Base-by-base conservation (phyloP, 2,113 vertebrate genomes). In the Perca fluviatilis region DNA sequence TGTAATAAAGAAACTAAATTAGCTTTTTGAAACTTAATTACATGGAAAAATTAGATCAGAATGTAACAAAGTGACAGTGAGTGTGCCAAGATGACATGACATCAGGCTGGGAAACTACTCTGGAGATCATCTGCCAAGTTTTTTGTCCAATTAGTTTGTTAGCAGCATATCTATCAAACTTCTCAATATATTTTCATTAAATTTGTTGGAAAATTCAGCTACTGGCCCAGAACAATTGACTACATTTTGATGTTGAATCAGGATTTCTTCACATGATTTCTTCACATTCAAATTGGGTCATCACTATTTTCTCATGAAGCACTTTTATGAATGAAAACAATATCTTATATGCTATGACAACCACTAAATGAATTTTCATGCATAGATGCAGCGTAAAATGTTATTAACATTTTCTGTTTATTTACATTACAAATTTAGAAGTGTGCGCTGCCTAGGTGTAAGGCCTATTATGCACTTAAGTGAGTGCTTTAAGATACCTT, bases 31-130 rank as follows among this genome's bases (percentile, higher is more conserved):
- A 25, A 6, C 2, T n/a, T 74, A 15, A 43, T 40, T n/a, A 46
- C 49, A 27, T 9, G 36, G 5, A 58, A 14, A 77, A 2, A 1
- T 18, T 64, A 8, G 27, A 61, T 74, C 23, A 6, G 27, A 75
- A 54, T 27, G 16, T 61, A 80, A 60, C 43, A 21, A 66, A 57
- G 60, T 16, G 27, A 74, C 25, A 49, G 4, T 53, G 19, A 5
- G 1, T 19, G n/a, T 30, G 49, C 40, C 27, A 57, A 36, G 46
- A 40, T 30, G 53, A 51, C n/a, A 74, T 74, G 79, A 81, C n/a
- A 1, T n/a, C 23, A 4, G 9, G 51, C 30, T 46, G 33, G n/a
- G 23, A 67, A 33, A 47, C 11, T 30, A 9, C 21, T 43, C 14
- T 11, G 51, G 1, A 27, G 6, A 27, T 43, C 49, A 21, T 53